A percentile compares a stretch with the other conserved stretches of the same genome.
phyloP scores from a whole-genome alignment of 1,140 invertebrate genomes.

The Andrena cerasifolii region DNA sequence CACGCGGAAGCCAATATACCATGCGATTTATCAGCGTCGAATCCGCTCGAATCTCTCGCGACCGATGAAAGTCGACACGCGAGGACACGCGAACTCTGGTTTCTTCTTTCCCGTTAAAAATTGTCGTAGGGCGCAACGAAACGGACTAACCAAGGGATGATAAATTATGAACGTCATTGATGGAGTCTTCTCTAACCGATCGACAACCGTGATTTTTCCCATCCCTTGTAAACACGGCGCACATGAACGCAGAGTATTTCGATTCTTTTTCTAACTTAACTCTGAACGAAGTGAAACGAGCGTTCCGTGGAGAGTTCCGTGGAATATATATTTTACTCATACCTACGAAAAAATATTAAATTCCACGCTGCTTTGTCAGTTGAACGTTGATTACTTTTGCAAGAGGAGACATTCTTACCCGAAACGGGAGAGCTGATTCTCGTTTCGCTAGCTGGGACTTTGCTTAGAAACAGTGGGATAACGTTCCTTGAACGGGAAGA shows the following conservation, averaged over 20 bases:
- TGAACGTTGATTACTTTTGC: too few species aligned
- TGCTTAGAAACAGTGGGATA: background rate
- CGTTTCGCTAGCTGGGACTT: too few species aligned
- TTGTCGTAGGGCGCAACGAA: background rate
- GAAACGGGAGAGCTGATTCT: too few species aligned
- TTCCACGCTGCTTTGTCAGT: background rate
- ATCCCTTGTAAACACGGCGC: background rate
- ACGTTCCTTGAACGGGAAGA: background rate
- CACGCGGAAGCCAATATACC: background rate
- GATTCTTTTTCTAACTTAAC: background rate
- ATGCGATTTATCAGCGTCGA: slow-evolving; percentile 22
- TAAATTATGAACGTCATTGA: slow-evolving; percentile 36
- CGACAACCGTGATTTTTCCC: background rate
- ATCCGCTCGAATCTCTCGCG: background rate
- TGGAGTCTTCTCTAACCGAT: slow-evolving; percentile 40
- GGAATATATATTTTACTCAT: background rate
- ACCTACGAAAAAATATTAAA: background rate
- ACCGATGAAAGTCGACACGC: slow-evolving; percentile 24
- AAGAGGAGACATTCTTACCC: background rate
- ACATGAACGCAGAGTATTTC: background rate
- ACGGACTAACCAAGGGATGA: slow-evolving; percentile 1
- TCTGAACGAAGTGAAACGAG: background rate
- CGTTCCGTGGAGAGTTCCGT: background rate
- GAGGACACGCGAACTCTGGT: slow-evolving; percentile 17
- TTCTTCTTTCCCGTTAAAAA: slow-evolving; percentile 25